Evolutionary conservation across 2,113 vertebrate genomes (phyloP).

Genomic region (Monopterus albus): DNA sequence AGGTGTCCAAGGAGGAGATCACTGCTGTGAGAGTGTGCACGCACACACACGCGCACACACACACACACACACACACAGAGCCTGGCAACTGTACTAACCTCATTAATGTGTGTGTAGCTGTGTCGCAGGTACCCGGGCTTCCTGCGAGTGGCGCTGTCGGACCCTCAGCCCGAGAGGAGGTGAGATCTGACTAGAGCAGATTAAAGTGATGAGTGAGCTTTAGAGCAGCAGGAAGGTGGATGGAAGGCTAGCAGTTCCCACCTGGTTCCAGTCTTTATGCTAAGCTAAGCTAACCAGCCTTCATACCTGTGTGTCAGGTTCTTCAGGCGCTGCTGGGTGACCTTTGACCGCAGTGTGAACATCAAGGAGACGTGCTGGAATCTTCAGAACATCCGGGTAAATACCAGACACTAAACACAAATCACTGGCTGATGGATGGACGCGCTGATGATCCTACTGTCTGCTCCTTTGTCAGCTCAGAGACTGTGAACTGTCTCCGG

Average conservation of each 20-base stretch:
- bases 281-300: too few relatives aligned
- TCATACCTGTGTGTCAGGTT: constrained; percentile 78
- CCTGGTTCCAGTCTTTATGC: too few relatives aligned
- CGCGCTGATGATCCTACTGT: too few relatives aligned
- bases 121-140: constrained; percentile 90
- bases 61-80: background rate
- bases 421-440: too few relatives aligned
- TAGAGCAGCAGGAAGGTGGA: too few relatives aligned
- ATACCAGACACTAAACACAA: background rate
- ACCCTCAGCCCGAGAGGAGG: constrained; percentile 91
- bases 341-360: constrained; percentile 90
- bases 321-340: constrained; percentile 91
- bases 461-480: constrained; percentile 80
- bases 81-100: background rate
- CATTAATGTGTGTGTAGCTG: constrained; percentile 71
- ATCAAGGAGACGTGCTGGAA: constrained; percentile 95
- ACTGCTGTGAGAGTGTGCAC: constrained; percentile 81
- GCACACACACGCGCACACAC: constrained; percentile 6
- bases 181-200: too few relatives aligned
- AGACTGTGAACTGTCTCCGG: constrained; percentile 90
- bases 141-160: constrained; percentile 91
- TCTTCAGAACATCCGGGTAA: constrained; percentile 91
- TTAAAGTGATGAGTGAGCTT: too few relatives aligned
- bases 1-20: constrained; percentile 90
- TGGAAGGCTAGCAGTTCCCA: too few relatives aligned